phyloP scores from a whole-genome alignment of 2,797 vertebrate genomes.

The Falco peregrinus region DNA sequence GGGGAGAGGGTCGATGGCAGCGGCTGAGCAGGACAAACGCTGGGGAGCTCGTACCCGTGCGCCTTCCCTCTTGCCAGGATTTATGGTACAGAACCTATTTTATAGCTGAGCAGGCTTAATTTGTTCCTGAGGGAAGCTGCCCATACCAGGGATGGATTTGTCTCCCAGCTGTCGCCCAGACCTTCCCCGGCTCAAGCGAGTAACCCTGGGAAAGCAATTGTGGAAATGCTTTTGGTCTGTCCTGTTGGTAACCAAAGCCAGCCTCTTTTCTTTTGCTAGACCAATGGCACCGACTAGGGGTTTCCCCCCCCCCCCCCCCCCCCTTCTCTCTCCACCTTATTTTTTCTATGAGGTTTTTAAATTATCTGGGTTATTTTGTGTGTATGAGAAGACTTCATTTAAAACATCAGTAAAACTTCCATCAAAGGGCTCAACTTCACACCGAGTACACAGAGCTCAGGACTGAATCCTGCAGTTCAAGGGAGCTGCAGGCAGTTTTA shows the following conservation, averaged over 20 bases:
- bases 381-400: slow-evolving; percentile 64
- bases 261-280: neutral
- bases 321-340: neutral
- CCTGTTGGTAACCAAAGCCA: slow-evolving; percentile 29
- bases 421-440: slow-evolving; percentile 71
- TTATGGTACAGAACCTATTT: neutral
- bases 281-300: neutral
- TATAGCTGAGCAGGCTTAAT: neutral
- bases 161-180: slow-evolving; percentile 32
- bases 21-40: accelerated
- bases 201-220: neutral
- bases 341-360: slow-evolving; percentile 57
- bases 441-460: slow-evolving; percentile 67
- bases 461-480: slow-evolving; percentile 58
- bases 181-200: neutral
- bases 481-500: slow-evolving; percentile 68
- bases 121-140: neutral
- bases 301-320: too few species aligned
- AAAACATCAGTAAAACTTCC: slow-evolving; percentile 73
- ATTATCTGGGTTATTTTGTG: slow-evolving; percentile 71
- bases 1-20: neutral
- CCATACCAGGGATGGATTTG: neutral
- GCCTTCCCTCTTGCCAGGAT: accelerated
- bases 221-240: neutral
- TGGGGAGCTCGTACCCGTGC: accelerated